phyloP scores from a whole-genome alignment of 2,888 invertebrate species.

The Actias luna region DNA sequence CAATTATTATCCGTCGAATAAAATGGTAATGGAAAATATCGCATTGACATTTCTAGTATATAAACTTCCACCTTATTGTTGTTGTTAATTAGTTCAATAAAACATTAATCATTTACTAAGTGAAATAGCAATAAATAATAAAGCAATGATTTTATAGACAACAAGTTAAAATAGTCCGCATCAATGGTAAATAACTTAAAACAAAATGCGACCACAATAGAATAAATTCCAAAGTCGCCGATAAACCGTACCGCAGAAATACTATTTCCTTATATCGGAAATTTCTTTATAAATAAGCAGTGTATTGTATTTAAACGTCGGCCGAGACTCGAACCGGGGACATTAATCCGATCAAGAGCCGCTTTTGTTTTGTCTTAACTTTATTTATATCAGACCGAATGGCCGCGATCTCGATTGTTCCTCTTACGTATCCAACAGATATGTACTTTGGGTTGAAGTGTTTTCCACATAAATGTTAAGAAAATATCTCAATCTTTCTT shows the following conservation, averaged over 20 bases:
- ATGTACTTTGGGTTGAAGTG: slow-evolving; percentile 29
- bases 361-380: slow-evolving; percentile 64
- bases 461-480: background rate
- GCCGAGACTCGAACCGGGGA: slow-evolving; percentile 41
- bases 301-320: slow-evolving; percentile 25
- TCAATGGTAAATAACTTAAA: background rate
- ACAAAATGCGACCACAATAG: background rate
- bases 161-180: background rate
- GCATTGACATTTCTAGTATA: too few relatives aligned
- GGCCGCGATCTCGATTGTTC: slow-evolving; percentile 37
- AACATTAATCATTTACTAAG: too few relatives aligned
- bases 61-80: too few relatives aligned
- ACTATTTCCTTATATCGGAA: slow-evolving; percentile 11
- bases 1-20: too few relatives aligned
- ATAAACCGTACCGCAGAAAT: background rate
- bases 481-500: too few relatives aligned
- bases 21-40: too few relatives aligned
- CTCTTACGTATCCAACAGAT: slow-evolving; percentile 39
- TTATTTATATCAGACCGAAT: slow-evolving; percentile 58
- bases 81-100: too few relatives aligned
- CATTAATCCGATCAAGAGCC: slow-evolving; percentile 55
- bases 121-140: too few relatives aligned
- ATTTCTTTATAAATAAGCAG: slow-evolving; percentile 24
- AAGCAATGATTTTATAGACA: too few relatives aligned
- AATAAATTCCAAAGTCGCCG: background rate